phyloP scores from a whole-genome alignment of 2,113 vertebrate species.

The Passer domesticus region DNA sequence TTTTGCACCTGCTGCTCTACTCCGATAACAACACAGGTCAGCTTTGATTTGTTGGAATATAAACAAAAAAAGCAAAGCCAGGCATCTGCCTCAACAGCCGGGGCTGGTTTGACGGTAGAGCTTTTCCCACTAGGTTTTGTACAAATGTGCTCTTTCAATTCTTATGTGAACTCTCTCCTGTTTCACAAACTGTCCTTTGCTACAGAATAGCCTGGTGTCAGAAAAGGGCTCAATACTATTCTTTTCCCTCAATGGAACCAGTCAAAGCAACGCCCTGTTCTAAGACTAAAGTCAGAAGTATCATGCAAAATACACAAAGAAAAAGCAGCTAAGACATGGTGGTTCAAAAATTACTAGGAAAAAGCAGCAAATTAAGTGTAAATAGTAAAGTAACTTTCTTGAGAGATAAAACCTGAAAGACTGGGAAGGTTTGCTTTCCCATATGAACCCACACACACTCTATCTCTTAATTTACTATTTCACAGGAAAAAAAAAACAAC shows the following conservation, averaged over 20 bases:
- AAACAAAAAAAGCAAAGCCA: constrained; percentile 81
- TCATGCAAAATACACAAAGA: background rate
- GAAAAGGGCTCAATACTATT: background rate
- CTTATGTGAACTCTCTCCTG: background rate
- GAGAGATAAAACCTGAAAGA: background rate
- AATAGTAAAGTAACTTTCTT: background rate
- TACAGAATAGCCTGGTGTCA: background rate
- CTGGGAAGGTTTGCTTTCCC: background rate
- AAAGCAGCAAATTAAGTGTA: background rate
- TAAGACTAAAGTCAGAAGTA: background rate
- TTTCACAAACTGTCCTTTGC: constrained; percentile 3
- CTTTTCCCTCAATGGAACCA: constrained; percentile 49
- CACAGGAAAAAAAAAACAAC: background rate
- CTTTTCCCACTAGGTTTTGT: constrained; percentile 64
- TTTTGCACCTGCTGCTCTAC: constrained; percentile 81
- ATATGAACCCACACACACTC: background rate
- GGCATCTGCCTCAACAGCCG: constrained; percentile 78
- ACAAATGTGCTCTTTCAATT: constrained; percentile 60
- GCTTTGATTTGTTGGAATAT: constrained; percentile 81
- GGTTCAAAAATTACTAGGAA: background rate
- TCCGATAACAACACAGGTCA: constrained; percentile 76
- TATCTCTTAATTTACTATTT: background rate
- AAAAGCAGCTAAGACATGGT: background rate
- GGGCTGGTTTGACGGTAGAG: constrained; percentile 56
- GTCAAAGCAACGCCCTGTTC: background rate